Conservation (phyloP, 2,888 invertebrate species). For the Pherbina coryleti region DNA sequence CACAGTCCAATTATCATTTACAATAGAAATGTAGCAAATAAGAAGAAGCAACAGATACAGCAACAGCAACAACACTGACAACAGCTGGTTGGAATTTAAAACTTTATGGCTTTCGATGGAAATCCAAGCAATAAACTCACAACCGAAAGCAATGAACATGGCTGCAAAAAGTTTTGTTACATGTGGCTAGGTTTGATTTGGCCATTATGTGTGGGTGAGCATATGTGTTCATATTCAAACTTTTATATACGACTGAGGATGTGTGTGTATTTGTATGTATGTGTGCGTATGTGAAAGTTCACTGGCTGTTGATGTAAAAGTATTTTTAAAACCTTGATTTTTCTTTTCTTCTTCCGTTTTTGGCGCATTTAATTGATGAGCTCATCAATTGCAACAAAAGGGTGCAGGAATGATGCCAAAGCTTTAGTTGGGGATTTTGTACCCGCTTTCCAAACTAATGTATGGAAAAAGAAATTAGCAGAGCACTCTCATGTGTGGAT, state of each 20-base stretch:
- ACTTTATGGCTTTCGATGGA: conserved; percentile 34
- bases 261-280: too few species aligned
- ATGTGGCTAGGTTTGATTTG: not conserved
- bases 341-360: not conserved
- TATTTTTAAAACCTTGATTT: not conserved
- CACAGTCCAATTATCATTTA: too few species aligned
- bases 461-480: too few species aligned
- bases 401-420: not conserved
- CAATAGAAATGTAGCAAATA: too few species aligned
- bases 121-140: conserved; percentile 30
- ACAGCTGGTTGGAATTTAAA: conserved; percentile 21
- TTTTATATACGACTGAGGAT: not conserved
- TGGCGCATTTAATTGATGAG: conserved; percentile 32
- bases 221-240: not conserved
- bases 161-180: conserved; percentile 22
- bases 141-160: conserved; percentile 25
- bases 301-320: not conserved
- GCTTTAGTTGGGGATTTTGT: not conserved
- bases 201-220: not conserved
- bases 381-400: conserved; percentile 19
- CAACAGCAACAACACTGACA: conserved; percentile 3
- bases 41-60: not conserved
- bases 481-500: not conserved
- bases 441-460: too few species aligned
- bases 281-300: not conserved